A percentile compares a stretch with the other conserved stretches of the same genome.
Conservation (phyloP, 1,140 invertebrate species). For the Drosophila tani region DNA sequence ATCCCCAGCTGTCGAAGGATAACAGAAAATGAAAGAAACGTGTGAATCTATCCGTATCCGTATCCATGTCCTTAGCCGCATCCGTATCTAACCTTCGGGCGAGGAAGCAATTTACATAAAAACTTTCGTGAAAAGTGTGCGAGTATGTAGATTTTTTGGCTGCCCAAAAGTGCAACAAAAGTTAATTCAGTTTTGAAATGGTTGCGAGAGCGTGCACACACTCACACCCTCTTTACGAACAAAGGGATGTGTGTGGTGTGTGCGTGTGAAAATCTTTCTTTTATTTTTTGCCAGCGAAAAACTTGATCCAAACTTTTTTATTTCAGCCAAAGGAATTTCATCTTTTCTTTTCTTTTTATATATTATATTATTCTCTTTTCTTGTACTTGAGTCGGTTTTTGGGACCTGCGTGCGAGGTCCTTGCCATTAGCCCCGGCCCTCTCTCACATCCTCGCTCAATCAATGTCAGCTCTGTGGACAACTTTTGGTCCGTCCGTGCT, state of each 20-base stretch:
- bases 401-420: constrained; percentile 25
- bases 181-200: constrained; percentile 78
- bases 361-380: neutral
- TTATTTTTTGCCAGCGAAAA: constrained; percentile 51
- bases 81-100: constrained; percentile 1
- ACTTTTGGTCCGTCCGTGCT: constrained; percentile 28
- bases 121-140: constrained; percentile 20
- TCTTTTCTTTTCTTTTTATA: constrained; percentile 16
- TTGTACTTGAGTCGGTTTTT: neutral
- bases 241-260: neutral
- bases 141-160: constrained; percentile 47
- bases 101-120: constrained; percentile 61
- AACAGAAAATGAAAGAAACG: neutral
- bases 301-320: constrained; percentile 59
- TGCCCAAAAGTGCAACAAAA: constrained; percentile 70
- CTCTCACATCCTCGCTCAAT: constrained; percentile 69
- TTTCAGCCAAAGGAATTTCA: constrained; percentile 1
- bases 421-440: constrained; percentile 30
- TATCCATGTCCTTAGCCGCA: no score
- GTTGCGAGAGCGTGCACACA: constrained; percentile 58
- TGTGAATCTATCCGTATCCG: constrained; percentile 27
- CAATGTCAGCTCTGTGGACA: constrained; percentile 64
- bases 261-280: constrained; percentile 54
- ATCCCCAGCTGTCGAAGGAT: constrained; percentile 19
- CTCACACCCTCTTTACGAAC: neutral